A percentile compares a stretch with the other conserved stretches of the same genome.
phyloP scores from a whole-genome alignment of 2,797 vertebrate species.

The Falco peregrinus region DNA sequence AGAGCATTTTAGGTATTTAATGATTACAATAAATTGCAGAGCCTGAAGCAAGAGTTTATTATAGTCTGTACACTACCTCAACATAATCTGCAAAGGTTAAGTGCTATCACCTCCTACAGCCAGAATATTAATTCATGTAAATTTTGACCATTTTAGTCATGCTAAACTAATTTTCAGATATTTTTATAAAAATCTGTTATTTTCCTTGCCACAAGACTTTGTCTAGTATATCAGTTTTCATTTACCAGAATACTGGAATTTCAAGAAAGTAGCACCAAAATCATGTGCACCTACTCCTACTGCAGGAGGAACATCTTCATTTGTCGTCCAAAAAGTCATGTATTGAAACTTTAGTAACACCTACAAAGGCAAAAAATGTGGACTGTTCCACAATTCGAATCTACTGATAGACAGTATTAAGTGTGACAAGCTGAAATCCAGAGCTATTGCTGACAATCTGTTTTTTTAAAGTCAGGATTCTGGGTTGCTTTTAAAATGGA shows the following conservation, averaged over 20 bases:
- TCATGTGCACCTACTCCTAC: not conserved
- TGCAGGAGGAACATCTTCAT: not conserved
- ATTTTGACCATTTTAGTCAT: not conserved
- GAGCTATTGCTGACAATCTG: not conserved
- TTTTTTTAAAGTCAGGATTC: not conserved
- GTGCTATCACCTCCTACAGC: not conserved
- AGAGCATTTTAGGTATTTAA: not conserved
- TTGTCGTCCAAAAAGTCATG: not conserved
- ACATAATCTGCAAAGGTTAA: not conserved
- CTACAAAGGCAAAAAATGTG: not conserved
- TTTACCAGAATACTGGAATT: not conserved
- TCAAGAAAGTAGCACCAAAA: not conserved
- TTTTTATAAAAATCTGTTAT: rapidly evolving
- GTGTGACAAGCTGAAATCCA: not conserved
- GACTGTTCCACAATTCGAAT: not conserved
- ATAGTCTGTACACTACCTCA: not conserved
- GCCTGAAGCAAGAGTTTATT: not conserved
- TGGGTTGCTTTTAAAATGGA: not conserved
- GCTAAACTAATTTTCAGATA: not conserved
- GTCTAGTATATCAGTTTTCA: not conserved
- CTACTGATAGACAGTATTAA: not conserved
- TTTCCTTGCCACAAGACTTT: not conserved
- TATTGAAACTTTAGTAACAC: not conserved
- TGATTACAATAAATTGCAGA: not conserved
- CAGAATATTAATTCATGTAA: not conserved